Evolutionary conservation across 2,797 vertebrate species (phyloP).

Genomic region (Poeciliopsis paucimaculata): DNA sequence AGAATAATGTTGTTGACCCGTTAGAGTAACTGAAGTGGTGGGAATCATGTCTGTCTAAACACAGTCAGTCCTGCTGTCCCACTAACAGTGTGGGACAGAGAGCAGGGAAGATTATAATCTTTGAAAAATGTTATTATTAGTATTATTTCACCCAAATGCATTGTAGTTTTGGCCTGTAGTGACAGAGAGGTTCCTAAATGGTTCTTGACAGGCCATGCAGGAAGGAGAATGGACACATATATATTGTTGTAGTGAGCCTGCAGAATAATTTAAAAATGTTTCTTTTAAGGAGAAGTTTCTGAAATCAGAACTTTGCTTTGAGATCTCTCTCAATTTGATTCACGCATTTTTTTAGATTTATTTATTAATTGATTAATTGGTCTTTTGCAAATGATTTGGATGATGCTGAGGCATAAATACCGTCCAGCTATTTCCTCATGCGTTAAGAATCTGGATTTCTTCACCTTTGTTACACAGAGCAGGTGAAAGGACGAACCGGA

Average conservation of each 20-base stretch:
- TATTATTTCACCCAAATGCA: conserved; percentile 8
- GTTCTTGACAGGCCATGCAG: conserved; percentile 11
- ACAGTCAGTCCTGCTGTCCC: conserved; percentile 39
- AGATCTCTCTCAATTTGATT: not conserved
- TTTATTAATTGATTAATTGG: not conserved
- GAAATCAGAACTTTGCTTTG: conserved; percentile 11
- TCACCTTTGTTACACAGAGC: conserved; percentile 49
- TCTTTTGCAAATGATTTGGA: not conserved
- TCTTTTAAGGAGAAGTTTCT: conserved; percentile 14
- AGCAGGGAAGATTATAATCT: not conserved
- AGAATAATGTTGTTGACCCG: conserved; percentile 70
- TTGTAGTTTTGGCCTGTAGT: conserved; percentile 8
- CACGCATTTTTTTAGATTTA: not conserved
- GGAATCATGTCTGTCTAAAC: conserved; percentile 59
- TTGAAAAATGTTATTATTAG: conserved; percentile 3
- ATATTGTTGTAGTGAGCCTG: conserved; percentile 32
- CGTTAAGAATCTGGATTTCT: not conserved
- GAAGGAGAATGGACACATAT: conserved; percentile 20
- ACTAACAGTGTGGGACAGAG: conserved; percentile 37
- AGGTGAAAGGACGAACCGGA: conserved; percentile 52
- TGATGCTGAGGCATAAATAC: not conserved
- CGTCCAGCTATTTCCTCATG: not conserved
- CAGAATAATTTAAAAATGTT: conserved; percentile 21
- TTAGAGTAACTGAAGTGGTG: conserved; percentile 45
- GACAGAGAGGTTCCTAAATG: conserved; percentile 36